Evolutionary conservation across 2,888 invertebrate species (phyloP), one percentile per base, ranked within the genome.

Genomic region (Opisthograptis luteolata): DNA sequence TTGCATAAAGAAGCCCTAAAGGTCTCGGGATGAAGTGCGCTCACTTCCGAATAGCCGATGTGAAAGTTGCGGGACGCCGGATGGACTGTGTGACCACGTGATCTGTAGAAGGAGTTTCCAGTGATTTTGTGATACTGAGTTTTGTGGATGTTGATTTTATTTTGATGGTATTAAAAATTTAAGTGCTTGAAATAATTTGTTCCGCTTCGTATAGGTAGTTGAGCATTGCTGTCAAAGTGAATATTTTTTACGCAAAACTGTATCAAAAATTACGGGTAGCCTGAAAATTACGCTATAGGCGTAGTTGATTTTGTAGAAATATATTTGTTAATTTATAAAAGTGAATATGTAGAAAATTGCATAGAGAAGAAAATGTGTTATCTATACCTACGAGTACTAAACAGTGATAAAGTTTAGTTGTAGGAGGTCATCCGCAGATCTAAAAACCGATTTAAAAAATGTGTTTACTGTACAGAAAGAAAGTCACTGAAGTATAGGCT

Each of bases 61-160:
- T 66, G 70, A 75, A 71, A 68, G 66, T 63, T 60, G 44, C 36
- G 51, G 53, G 54, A 62, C 63, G 64, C 58, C 56, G 54, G 51
- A 40, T 55, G 66, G 59, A 50, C 52, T 41, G 57, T 43, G 59
- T 70, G 70, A 59, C 53, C 58, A 57, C 61, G 65, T 68, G 66
- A 64, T 36, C 35, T 25, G 52, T 41, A 41, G 41, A 51, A 53
- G 51, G 45, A 55, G 36, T 48, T 37, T 17, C 37, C 43, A 58
- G 60, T 60, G 60, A 41, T 49, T 44, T 58, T 49, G 68, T 66
- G 64, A 63, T 58, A 55, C 57, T 50, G 54, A 59, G 52, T 61
- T 64, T 55, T 52, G 44, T 58, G 51, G 40, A 43, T 12, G 5
- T 32, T 41, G 19, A 9, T 36, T 35, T 36, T 12, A 10, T 30